Percentiles rank a stretch among this genome's conserved stretches.
Conservation (phyloP, 1,140 invertebrate species). For the Drosophila takahashii region DNA sequence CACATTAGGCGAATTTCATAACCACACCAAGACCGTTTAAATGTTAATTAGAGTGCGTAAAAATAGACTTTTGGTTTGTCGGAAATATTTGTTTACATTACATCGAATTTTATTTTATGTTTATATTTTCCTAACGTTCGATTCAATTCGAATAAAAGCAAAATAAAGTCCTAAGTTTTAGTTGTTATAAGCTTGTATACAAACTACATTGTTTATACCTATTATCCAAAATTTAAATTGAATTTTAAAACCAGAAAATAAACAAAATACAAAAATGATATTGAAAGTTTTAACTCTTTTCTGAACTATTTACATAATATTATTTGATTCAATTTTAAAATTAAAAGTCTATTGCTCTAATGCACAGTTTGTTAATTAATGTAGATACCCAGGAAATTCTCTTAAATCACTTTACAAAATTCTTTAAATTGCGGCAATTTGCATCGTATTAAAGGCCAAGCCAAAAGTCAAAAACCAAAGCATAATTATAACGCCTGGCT, state of each 20-base stretch:
- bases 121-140: neutral
- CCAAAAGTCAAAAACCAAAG: slow-evolving; percentile 16
- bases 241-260: too few species aligned
- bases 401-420: neutral
- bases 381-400: neutral
- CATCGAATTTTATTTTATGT: neutral
- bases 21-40: slow-evolving; percentile 23
- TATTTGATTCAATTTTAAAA: neutral
- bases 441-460: slow-evolving; percentile 31
- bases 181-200: too few species aligned
- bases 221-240: too few species aligned
- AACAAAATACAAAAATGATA: too few species aligned
- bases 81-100: neutral
- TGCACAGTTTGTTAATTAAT: neutral
- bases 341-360: neutral
- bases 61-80: slow-evolving; percentile 17
- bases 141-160: too few species aligned
- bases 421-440: slow-evolving; percentile 3
- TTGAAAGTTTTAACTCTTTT: too few species aligned
- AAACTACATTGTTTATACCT: too few species aligned
- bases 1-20: slow-evolving; percentile 16
- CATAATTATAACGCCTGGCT: slow-evolving; percentile 63
- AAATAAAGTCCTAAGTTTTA: too few species aligned
- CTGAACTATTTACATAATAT: too few species aligned
- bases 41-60: slow-evolving; percentile 32